phyloP scores from a whole-genome alignment of 2,113 vertebrate species.

The Stigmatopora argus region DNA sequence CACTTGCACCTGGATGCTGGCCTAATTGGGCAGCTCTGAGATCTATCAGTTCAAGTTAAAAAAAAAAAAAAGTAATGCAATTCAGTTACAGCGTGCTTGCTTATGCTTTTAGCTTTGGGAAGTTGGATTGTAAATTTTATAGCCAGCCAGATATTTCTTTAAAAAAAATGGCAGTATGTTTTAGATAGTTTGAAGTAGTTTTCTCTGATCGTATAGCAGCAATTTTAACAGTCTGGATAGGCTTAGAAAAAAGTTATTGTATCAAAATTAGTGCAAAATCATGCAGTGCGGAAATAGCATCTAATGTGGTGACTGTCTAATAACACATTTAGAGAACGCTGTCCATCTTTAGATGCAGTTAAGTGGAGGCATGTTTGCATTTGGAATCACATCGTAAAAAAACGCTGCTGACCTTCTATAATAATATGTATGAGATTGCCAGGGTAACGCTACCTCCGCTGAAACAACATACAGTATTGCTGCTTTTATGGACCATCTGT shows the following conservation, averaged over 20 bases:
- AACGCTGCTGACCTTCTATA: no score
- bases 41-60: neutral
- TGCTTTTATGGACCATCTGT: conserved; percentile 3
- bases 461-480: conserved; percentile 8
- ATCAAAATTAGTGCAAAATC: neutral
- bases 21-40: neutral
- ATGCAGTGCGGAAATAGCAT: neutral
- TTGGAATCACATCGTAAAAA: no score
- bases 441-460: conserved; percentile 4
- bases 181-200: no score
- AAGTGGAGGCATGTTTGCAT: neutral
- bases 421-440: neutral
- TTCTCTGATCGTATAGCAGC: no score
- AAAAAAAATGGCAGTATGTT: no score
- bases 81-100: neutral
- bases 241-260: no score
- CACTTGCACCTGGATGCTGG: neutral
- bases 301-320: neutral
- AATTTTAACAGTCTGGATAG: no score
- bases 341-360: neutral
- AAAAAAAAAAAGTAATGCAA: neutral
- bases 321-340: neutral
- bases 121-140: neutral
- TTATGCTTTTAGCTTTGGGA: neutral
- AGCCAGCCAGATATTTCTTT: no score